phyloP scores from a whole-genome alignment of 2,888 invertebrate genomes.

The Cryptocheilus praepositus region DNA sequence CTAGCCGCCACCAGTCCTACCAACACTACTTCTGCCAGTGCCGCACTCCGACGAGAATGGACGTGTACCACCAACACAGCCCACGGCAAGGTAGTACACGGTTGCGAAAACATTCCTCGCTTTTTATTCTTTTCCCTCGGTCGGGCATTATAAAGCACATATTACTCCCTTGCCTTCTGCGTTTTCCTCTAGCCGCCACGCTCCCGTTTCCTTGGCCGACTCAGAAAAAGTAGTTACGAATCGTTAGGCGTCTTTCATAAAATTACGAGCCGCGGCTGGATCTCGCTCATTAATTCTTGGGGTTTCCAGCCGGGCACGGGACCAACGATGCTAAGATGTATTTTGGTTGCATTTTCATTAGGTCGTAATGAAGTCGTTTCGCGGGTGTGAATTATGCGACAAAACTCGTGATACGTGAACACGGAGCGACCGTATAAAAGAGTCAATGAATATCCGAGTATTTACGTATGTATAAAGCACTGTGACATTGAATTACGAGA shows the following conservation, averaged over 20 bases:
- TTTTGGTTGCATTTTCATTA: too few species aligned
- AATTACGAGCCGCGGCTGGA: too few species aligned
- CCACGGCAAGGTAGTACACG: conserved; percentile 37
- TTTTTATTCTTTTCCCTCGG: conserved; percentile 35
- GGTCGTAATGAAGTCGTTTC: conserved; percentile 8
- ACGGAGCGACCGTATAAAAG: background rate
- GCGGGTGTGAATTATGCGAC: background rate
- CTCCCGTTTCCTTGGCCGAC: too few species aligned
- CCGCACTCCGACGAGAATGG: too few species aligned
- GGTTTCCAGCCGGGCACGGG: too few species aligned
- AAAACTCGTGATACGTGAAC: conserved; percentile 15
- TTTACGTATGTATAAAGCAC: too few species aligned
- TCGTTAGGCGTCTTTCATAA: too few species aligned
- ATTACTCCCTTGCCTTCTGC: conserved; percentile 44
- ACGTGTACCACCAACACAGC: background rate
- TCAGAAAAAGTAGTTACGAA: too few species aligned
- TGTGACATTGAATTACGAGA: too few species aligned
- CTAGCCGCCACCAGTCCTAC: conserved; percentile 26
- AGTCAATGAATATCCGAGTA: conserved; percentile 4
- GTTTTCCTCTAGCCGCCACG: background rate
- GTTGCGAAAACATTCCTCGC: conserved; percentile 51
- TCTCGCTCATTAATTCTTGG: too few species aligned
- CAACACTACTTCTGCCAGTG: background rate
- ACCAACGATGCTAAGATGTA: too few species aligned
- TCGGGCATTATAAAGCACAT: conserved; percentile 49